Conservation (phyloP, 2,797 vertebrate species). For the Epinephelus awoara region DNA sequence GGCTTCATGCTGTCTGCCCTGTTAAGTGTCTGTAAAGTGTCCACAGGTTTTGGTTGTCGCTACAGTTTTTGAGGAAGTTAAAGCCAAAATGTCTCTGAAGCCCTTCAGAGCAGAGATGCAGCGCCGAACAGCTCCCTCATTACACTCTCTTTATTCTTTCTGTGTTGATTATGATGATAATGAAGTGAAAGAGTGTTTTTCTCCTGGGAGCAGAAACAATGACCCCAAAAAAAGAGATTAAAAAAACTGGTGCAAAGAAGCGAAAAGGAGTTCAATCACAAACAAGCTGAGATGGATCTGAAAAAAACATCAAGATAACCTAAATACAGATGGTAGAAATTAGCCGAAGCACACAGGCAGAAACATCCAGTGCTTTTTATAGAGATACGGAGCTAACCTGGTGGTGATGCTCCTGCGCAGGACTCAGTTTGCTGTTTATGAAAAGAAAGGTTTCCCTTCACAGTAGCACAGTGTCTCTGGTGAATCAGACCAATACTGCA, state of each 20-base stretch:
- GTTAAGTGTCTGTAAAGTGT: constrained; percentile 14
- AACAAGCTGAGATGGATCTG: neutral
- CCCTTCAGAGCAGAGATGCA: constrained; percentile 22
- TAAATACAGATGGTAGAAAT: neutral
- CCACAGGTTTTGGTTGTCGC: constrained; percentile 42
- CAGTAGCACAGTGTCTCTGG: neutral
- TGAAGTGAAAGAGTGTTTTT: constrained; percentile 5
- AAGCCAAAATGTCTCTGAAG: neutral
- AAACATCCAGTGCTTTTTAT: no score
- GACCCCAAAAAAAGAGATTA: neutral
- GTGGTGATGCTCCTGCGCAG: no score
- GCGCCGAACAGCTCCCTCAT: neutral
- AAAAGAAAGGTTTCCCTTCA: no score
- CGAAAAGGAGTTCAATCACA: neutral
- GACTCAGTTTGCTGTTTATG: neutral
- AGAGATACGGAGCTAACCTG: neutral
- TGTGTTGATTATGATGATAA: constrained; percentile 17
- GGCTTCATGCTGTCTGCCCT: constrained; percentile 32
- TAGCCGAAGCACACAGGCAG: no score
- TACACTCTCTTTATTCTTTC: neutral
- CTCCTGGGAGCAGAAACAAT: constrained; percentile 14
- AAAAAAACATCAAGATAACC: neutral
- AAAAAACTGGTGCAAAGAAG: constrained; percentile 9
- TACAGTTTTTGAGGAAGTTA: constrained; percentile 17
- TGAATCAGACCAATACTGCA: no score